phyloP scores from a whole-genome alignment of 2,113 vertebrate genomes.

The Notarius quadriscutis region DNA sequence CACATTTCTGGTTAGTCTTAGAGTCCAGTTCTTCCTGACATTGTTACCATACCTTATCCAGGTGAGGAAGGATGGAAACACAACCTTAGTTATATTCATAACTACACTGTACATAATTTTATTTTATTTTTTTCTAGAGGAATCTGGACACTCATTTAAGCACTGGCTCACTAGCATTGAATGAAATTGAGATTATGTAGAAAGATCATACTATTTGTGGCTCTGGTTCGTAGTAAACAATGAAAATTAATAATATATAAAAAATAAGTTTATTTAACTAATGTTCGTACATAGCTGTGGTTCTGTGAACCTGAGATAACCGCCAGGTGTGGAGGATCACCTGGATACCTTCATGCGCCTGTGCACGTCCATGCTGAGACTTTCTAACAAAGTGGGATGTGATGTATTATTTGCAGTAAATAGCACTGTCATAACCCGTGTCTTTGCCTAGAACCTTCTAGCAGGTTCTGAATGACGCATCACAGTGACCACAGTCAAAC shows the following conservation, averaged over 20 bases:
- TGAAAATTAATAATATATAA: neutral
- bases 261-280: neutral
- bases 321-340: neutral
- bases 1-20: neutral
- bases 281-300: neutral
- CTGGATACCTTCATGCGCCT: neutral
- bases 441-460: no score
- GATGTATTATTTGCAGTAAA: neutral
- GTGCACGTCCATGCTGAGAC: neutral
- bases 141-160: no score
- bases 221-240: neutral
- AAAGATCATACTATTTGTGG: no score
- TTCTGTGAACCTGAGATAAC: neutral
- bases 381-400: neutral
- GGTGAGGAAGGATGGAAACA: neutral
- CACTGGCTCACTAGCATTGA: neutral
- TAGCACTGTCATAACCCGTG: no score
- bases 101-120: no score
- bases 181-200: no score
- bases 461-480: neutral
- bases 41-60: neutral
- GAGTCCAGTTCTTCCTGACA: neutral
- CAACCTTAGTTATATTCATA: neutral
- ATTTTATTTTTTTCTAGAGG: no score
- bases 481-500: neutral